Evolutionary conservation across 1,140 invertebrate species (phyloP).

Genomic region (Paracyclopina nana): DNA sequence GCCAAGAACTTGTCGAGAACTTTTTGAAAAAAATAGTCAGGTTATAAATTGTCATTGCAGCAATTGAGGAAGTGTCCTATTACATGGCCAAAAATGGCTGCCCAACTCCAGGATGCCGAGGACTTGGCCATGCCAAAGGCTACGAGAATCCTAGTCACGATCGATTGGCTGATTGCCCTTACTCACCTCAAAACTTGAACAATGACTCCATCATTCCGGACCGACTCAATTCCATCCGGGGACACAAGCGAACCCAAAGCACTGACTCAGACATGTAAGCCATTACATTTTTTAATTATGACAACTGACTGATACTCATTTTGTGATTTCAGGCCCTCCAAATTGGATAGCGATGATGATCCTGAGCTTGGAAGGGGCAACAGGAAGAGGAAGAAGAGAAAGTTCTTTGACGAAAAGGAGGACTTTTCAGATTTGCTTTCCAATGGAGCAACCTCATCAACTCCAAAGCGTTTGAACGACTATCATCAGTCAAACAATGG

Average conservation of each 20-base stretch:
- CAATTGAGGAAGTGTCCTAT: conserved; percentile 37
- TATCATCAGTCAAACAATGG: too few species aligned
- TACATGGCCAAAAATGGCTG: conserved; percentile 33
- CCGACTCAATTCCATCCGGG: too few species aligned
- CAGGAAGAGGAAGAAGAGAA: conserved; percentile 6
- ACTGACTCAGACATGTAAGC: too few species aligned
- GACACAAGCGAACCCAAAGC: too few species aligned
- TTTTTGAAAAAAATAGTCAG: not conserved
- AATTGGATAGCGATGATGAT: too few species aligned
- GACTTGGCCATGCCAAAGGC: conserved; percentile 52
- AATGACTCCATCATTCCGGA: too few species aligned
- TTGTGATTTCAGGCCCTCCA: too few species aligned
- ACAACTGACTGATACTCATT: too few species aligned
- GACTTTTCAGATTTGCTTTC: too few species aligned
- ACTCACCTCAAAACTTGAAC: conserved; percentile 43
- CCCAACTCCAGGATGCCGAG: conserved; percentile 50
- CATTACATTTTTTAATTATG: too few species aligned
- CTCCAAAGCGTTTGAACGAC: too few species aligned
- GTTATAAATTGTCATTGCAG: conserved; percentile 25
- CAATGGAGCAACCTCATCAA: too few species aligned
- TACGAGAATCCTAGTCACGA: conserved; percentile 52
- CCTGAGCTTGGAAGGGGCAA: conserved; percentile 1
- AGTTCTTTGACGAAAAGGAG: conserved; percentile 13
- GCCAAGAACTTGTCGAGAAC: conserved; percentile 21
- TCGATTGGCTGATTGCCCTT: conserved; percentile 59